Percentiles rank a stretch among this genome's conserved stretches.
Evolutionary conservation across 2,113 vertebrate genomes (phyloP).

Genomic region (Oceanites oceanicus): DNA sequence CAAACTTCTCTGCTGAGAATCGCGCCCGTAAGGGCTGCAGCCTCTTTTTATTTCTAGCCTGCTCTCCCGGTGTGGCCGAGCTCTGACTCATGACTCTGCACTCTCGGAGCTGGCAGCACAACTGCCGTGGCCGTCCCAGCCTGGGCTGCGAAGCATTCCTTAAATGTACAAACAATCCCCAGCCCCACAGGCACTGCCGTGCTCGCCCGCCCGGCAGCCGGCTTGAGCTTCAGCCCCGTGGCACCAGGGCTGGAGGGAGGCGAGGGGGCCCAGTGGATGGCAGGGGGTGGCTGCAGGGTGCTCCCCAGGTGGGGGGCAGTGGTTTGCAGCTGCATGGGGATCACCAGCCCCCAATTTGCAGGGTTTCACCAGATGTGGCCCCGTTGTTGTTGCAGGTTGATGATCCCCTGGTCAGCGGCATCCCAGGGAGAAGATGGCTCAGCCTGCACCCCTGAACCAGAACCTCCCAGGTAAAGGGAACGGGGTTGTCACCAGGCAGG

Average conservation of each 20-base stretch:
- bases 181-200: rapidly evolving
- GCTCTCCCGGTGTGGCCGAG: background rate
- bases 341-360: rapidly evolving
- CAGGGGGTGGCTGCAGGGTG: rapidly evolving
- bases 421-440: slow-evolving; percentile 76
- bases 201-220: rapidly evolving
- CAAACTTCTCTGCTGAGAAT: background rate
- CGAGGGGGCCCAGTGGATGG: background rate
- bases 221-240: background rate
- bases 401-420: background rate
- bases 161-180: slow-evolving; percentile 15
- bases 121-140: background rate
- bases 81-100: background rate
- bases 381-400: background rate
- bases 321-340: background rate
- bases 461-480: slow-evolving; percentile 83
- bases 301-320: rapidly evolving
- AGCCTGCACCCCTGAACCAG: slow-evolving; percentile 82
- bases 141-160: background rate
- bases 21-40: background rate
- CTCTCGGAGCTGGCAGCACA: background rate
- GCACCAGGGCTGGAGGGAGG: background rate
- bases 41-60: background rate
- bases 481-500: rapidly evolving
- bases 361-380: rapidly evolving